Evolutionary conservation across 2,113 vertebrate species (phyloP).

Genomic region (Blennius ocellaris): DNA sequence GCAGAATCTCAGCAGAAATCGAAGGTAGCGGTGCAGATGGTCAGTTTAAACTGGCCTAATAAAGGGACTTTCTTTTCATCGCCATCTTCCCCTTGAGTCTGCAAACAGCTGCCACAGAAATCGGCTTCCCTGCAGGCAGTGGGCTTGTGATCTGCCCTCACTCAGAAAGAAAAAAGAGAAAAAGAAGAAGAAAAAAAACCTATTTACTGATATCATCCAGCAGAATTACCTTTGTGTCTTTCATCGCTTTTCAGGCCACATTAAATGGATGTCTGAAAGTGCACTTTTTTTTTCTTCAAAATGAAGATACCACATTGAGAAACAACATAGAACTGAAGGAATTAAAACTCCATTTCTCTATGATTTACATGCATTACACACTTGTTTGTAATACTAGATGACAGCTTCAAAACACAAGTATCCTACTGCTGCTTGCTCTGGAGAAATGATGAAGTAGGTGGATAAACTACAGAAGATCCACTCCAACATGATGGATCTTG

Average conservation of each 20-base stretch:
- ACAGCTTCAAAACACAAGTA: background rate
- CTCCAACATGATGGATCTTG: background rate
- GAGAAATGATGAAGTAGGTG: background rate
- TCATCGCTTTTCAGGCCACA: background rate
- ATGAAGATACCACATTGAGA: too few relatives aligned
- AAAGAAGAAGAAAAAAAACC: background rate
- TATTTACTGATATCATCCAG: conserved; percentile 8
- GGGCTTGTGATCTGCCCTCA: conserved; percentile 9
- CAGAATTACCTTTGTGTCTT: conserved; percentile 15
- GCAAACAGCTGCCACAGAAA: conserved; percentile 59
- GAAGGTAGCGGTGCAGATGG: conserved; percentile 62
- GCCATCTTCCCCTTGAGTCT: conserved; percentile 51
- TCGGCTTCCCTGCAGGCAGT: conserved; percentile 23
- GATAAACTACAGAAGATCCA: background rate
- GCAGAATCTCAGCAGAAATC: conserved; percentile 16
- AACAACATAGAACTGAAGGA: background rate
- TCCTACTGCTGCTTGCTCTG: background rate
- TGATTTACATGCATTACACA: background rate
- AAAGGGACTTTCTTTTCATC: conserved; percentile 64
- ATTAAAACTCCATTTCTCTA: background rate
- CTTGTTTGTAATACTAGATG: background rate
- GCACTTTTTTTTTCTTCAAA: background rate
- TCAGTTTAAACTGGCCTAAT: conserved; percentile 72
- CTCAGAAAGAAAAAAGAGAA: background rate
- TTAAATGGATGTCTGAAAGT: background rate